Conservation (phyloP, 2,113 vertebrate genomes). For the Engystomops pustulosus region DNA sequence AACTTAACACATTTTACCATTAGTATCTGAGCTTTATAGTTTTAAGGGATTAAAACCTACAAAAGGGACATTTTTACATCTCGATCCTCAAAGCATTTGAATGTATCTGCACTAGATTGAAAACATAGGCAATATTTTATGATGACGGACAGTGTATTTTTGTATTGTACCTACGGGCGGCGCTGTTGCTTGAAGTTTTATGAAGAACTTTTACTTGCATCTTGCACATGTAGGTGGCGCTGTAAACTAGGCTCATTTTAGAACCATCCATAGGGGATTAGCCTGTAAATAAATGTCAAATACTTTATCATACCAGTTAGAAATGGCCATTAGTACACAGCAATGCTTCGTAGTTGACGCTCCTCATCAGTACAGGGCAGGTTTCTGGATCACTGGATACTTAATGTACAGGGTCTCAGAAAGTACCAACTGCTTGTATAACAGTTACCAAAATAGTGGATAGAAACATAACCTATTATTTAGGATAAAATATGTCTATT, state of each 20-base stretch:
- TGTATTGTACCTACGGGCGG: neutral
- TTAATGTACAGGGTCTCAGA: too few species aligned
- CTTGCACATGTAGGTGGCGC: neutral
- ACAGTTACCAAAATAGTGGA: too few species aligned
- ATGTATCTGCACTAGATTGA: neutral
- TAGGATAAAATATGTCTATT: too few species aligned
- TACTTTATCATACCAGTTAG: too few species aligned
- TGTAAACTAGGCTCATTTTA: neutral
- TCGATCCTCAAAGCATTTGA: neutral
- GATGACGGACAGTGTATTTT: neutral
- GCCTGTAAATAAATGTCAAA: too few species aligned
- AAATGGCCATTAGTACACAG: too few species aligned
- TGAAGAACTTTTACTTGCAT: neutral
- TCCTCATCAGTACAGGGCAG: too few species aligned
- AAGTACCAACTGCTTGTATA: too few species aligned
- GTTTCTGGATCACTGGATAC: too few species aligned
- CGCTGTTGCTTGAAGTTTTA: neutral
- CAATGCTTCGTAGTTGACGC: too few species aligned
- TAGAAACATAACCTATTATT: too few species aligned
- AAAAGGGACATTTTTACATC: neutral
- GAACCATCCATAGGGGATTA: too few species aligned
- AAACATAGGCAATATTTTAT: neutral
- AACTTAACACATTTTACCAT: neutral
- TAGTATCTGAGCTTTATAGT: neutral
- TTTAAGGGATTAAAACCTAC: neutral